A percentile compares a stretch with the other conserved stretches of the same genome.
Conservation (phyloP, 2,888 invertebrate genomes). For the Phyllotreta cruciferae region DNA sequence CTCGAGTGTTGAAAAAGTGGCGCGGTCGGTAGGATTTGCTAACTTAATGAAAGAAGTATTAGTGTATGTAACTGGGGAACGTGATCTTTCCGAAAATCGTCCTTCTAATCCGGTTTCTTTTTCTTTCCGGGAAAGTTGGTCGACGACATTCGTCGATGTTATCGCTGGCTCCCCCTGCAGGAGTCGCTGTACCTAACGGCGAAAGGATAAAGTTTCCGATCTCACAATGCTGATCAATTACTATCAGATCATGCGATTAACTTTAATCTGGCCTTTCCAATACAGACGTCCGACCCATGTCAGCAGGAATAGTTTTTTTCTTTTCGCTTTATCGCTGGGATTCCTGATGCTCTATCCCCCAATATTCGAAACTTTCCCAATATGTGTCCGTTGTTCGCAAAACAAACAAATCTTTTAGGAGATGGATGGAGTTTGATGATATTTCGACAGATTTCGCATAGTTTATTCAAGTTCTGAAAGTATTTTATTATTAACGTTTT, state of each 20-base stretch:
- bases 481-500: neutral
- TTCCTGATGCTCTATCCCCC: constrained; percentile 19
- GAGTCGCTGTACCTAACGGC: constrained; percentile 41
- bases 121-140: constrained; percentile 42
- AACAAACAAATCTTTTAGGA: constrained; percentile 28
- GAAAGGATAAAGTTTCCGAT: constrained; percentile 46
- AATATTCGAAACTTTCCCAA: constrained; percentile 49
- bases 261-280: constrained; percentile 52
- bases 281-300: constrained; percentile 51
- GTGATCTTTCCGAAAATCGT: constrained; percentile 31
- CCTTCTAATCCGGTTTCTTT: constrained; percentile 37
- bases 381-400: constrained; percentile 28
- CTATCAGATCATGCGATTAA: constrained; percentile 55
- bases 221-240: constrained; percentile 57
- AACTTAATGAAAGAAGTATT: neutral
- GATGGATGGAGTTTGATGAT: constrained; percentile 11
- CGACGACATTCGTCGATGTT: constrained; percentile 42
- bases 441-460: constrained; percentile 6
- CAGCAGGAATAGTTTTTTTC: constrained; percentile 50
- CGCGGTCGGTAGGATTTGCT: neutral
- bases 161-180: constrained; percentile 40
- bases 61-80: neutral
- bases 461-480: neutral
- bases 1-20: too few relatives aligned
- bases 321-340: constrained; percentile 24